Conservation (phyloP, 2,888 invertebrate genomes). For the Dicyrtomina minuta region DNA sequence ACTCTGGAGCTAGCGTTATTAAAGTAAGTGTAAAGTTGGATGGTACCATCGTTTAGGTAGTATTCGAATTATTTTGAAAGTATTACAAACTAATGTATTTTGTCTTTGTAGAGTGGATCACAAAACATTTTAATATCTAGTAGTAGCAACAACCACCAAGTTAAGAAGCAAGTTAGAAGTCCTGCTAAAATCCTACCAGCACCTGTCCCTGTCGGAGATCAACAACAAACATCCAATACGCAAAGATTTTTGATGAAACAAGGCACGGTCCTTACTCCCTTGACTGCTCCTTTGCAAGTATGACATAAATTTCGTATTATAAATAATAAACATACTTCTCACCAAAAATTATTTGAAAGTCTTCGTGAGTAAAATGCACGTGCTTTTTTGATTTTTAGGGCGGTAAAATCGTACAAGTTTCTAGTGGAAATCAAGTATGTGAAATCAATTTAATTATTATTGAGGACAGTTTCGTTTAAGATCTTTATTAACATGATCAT, state of each 20-base stretch:
- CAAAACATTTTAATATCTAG: constrained; percentile 25
- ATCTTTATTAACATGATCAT: too few species aligned
- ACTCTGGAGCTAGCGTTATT: constrained; percentile 45
- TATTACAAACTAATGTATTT: background rate
- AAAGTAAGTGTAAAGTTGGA: constrained; percentile 14
- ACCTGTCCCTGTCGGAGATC: constrained; percentile 56
- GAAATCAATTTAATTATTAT: background rate
- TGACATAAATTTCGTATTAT: constrained; percentile 2
- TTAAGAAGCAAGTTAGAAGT: constrained; percentile 65
- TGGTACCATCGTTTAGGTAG: background rate
- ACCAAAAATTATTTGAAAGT: too few species aligned
- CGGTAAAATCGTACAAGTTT: constrained; percentile 38
- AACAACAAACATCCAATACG: constrained; percentile 54
- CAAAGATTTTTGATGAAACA: constrained; percentile 61
- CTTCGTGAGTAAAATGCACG: too few species aligned
- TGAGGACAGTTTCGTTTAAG: background rate
- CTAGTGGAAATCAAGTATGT: constrained; percentile 38
- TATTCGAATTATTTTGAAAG: background rate
- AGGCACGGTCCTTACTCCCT: constrained; percentile 54
- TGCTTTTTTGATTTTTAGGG: constrained; percentile 49
- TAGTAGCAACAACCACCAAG: constrained; percentile 21
- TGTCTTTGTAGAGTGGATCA: background rate
- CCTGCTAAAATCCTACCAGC: constrained; percentile 72
- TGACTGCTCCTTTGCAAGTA: constrained; percentile 45
- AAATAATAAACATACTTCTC: background rate